phyloP scores from a whole-genome alignment of 2,888 invertebrate species.

The Aleiodes testaceus region DNA sequence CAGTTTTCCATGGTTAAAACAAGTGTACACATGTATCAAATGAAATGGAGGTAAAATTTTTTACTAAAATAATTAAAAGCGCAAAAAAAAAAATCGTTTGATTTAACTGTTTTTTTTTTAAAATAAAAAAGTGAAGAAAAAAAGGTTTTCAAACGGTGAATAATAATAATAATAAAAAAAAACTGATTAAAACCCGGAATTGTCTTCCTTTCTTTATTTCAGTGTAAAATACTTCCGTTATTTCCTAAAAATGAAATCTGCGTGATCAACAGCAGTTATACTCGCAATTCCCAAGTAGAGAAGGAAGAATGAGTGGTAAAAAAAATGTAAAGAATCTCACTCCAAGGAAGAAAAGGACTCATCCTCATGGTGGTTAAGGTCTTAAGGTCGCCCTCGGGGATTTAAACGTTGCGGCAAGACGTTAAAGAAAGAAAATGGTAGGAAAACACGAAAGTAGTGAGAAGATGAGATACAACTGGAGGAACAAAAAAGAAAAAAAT shows the following conservation, averaged over 20 bases:
- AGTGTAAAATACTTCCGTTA: too few relatives aligned
- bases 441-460: conserved; percentile 23
- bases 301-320: too few relatives aligned
- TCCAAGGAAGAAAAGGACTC: conserved; percentile 22
- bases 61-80: too few relatives aligned
- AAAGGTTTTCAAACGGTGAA: too few relatives aligned
- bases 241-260: too few relatives aligned
- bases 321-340: background rate
- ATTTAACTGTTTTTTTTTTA: too few relatives aligned
- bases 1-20: background rate
- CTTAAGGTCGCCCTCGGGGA: conserved; percentile 36
- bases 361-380: conserved; percentile 28
- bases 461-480: conserved; percentile 22
- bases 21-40: background rate
- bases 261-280: conserved; percentile 1
- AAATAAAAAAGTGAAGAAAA: too few relatives aligned
- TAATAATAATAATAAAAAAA: too few relatives aligned
- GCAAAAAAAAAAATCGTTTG: too few relatives aligned
- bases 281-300: background rate
- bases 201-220: too few relatives aligned
- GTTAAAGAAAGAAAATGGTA: conserved; percentile 22
- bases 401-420: conserved; percentile 26
- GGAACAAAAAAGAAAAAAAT: background rate
- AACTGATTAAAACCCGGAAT: too few relatives aligned
- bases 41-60: conserved; percentile 29